Percentiles rank a stretch among this genome's conserved stretches.
Evolutionary conservation across 2,113 vertebrate species (phyloP).

Genomic region (Cyanoderma ruficeps): DNA sequence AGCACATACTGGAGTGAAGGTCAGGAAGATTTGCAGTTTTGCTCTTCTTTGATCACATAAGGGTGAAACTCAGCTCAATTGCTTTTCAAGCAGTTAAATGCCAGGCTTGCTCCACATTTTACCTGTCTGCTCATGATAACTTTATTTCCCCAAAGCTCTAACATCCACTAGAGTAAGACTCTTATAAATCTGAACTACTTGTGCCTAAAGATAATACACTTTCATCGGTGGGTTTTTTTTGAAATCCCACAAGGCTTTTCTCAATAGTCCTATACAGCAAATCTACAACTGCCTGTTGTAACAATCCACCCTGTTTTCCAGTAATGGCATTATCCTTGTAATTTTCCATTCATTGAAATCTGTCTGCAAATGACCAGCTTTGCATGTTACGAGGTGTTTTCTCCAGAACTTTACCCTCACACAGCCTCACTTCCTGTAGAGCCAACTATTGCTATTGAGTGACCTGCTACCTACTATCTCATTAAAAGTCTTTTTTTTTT

Average conservation of each 20-base stretch:
- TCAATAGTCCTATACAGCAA: background rate
- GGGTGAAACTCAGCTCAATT: background rate
- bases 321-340: slow-evolving; percentile 17
- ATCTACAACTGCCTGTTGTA: background rate
- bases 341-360: slow-evolving; percentile 53
- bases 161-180: slow-evolving; percentile 13
- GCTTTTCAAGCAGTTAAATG: slow-evolving; percentile 40
- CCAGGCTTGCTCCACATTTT: slow-evolving; percentile 2
- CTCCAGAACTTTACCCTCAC: slow-evolving; percentile 19
- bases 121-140: slow-evolving; percentile 1
- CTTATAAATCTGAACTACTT: slow-evolving; percentile 2
- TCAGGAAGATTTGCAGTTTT: background rate
- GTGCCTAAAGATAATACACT: slow-evolving; percentile 33
- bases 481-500: background rate
- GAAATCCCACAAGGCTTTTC: background rate
- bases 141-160: slow-evolving; percentile 34
- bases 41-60: slow-evolving; percentile 7
- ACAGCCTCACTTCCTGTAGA: slow-evolving; percentile 25
- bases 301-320: background rate
- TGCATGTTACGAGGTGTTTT: background rate
- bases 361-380: slow-evolving; percentile 19
- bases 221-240: slow-evolving; percentile 2
- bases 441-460: background rate
- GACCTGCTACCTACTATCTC: slow-evolving; percentile 10
- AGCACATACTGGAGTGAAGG: background rate